Percentiles rank a stretch among this genome's conserved stretches.
phyloP scores from a whole-genome alignment of 2,888 invertebrate species.

The Cantharis rustica region DNA sequence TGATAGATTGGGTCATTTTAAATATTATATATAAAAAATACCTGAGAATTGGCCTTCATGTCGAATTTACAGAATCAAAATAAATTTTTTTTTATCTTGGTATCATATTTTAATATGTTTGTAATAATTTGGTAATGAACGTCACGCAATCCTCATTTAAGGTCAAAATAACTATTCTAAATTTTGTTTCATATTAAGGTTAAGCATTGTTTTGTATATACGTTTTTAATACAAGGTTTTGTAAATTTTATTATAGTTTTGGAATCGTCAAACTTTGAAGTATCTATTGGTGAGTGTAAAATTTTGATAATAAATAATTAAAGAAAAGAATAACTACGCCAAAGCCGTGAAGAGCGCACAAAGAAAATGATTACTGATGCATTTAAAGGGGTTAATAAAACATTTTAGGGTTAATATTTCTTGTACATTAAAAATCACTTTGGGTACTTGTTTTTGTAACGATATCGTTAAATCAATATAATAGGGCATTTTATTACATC shows the following conservation, averaged over 20 bases:
- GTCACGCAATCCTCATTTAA: not conserved
- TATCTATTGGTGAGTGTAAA: not conserved
- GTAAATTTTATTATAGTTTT: not conserved
- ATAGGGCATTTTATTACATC: not conserved
- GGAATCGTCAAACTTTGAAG: not conserved
- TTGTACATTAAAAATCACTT: not conserved
- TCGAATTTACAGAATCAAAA: not conserved
- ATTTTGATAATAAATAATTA: not conserved
- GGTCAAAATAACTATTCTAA: not conserved
- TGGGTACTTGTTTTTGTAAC: not conserved
- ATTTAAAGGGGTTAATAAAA: not conserved
- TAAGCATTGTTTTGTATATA: not conserved
- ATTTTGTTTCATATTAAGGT: not conserved
- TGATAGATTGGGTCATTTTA: not conserved
- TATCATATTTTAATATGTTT: not conserved
- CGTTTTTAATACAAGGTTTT: not conserved
- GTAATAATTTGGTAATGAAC: not conserved
- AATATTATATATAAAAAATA: not conserved
- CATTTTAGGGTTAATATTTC: not conserved
- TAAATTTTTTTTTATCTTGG: not conserved
- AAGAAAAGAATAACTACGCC: not conserved
- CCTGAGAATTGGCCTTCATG: not conserved
- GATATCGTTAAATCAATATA: not conserved
- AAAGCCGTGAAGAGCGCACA: not conserved
- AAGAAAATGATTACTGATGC: not conserved